A percentile compares a stretch with the other conserved stretches of the same genome.
Evolutionary conservation across 2,797 vertebrate genomes (phyloP).

Genomic region (Tragelaphus eurycerus): DNA sequence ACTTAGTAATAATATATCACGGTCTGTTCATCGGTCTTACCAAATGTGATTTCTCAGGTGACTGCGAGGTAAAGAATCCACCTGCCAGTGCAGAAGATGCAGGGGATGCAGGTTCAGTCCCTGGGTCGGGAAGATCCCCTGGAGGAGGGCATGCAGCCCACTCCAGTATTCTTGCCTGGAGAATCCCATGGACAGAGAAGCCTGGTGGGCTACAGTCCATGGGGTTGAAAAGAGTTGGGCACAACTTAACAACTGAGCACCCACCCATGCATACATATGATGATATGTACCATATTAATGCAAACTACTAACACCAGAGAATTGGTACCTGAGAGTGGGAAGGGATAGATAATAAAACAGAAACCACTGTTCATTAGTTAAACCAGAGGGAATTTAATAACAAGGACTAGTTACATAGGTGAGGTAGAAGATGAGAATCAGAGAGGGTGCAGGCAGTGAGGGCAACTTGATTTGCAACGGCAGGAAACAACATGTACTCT

Average conservation of each 20-base stretch:
- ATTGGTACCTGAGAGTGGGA: background rate
- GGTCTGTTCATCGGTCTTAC: background rate
- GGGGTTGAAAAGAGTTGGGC: background rate
- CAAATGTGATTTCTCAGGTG: background rate
- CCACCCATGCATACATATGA: background rate
- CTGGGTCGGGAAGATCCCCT: background rate
- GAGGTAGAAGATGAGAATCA: background rate
- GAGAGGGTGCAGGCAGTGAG: background rate
- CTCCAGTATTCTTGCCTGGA: background rate
- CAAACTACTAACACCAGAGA: background rate
- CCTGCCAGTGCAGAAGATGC: accelerated
- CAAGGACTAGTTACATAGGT: background rate
- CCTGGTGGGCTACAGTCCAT: accelerated
- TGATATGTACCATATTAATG: background rate
- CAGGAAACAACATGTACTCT: background rate
- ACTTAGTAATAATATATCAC: background rate
- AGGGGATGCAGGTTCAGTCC: background rate
- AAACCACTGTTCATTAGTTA: background rate
- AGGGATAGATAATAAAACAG: background rate
- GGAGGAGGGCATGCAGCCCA: background rate
- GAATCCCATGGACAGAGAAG: background rate
- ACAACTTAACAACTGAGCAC: background rate
- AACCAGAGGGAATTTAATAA: background rate
- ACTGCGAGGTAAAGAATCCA: background rate
- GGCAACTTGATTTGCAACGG: background rate